phyloP scores from a whole-genome alignment of 1,140 invertebrate genomes.

The Musca vetustissima region DNA sequence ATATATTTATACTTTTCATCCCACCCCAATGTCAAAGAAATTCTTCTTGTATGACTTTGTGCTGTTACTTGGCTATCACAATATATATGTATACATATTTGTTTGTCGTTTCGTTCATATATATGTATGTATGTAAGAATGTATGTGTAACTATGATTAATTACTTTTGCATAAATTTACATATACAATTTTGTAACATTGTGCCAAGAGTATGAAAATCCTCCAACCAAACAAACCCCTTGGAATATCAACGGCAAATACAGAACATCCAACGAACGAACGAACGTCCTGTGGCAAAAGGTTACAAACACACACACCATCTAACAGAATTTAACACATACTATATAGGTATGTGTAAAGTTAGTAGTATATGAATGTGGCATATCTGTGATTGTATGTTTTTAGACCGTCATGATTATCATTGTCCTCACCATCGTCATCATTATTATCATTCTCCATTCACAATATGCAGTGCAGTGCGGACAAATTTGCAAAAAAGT shows the following conservation, averaged over 20 bases:
- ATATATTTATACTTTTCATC: too few species aligned
- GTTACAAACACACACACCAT: not conserved
- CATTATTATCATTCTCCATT: conserved; percentile 3
- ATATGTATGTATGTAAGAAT: not conserved
- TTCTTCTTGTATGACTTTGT: not conserved
- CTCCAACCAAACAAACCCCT: not conserved
- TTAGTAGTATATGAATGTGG: conserved; percentile 3
- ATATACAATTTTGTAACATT: conserved; percentile 53
- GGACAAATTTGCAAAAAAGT: not conserved
- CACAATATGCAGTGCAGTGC: not conserved
- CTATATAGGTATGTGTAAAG: not conserved
- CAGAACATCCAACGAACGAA: not conserved
- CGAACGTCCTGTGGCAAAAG: conserved; percentile 2
- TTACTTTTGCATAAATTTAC: conserved; percentile 55
- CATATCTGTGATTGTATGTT: conserved; percentile 15
- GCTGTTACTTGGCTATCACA: not conserved
- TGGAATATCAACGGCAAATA: conserved; percentile 4
- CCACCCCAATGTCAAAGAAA: too few species aligned
- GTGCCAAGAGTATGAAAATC: conserved; percentile 29
- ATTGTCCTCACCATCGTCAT: not conserved
- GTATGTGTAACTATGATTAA: conserved; percentile 53
- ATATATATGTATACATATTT: not conserved
- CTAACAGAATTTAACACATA: not conserved
- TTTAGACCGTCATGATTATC: conserved; percentile 5
- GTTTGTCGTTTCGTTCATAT: conserved; percentile 7